Evolutionary conservation across 2,113 vertebrate species (phyloP), one percentile per base, ranked within the genome.

Genomic region (Hassar affinis): DNA sequence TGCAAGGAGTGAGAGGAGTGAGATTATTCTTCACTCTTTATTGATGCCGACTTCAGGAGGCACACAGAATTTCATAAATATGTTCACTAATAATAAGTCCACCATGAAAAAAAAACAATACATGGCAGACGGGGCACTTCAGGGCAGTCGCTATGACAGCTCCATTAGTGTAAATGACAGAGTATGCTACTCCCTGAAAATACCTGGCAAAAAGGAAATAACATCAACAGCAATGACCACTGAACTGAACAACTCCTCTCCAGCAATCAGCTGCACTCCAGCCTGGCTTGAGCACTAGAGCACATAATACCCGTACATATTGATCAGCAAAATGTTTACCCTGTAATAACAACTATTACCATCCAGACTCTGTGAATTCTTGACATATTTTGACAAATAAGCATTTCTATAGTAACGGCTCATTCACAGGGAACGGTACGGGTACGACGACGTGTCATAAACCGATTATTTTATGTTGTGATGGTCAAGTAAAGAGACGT

Each of bases 91-190:
- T 76, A 54, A 35, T 61, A 78, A 78, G 76, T 59, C 54, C 27
- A 38, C 6, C 1, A 20, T 15, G 35, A 12, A 42, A n/a, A 22
- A 77, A 20, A 35, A 54, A 86, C 79, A 84, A 78, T 87, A 85
- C 77, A 81, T 85, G 81, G 74, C 82, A 84, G 80, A 86, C 80
- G 76, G 81, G 78, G 49, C 52, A 52, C 83, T 86, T 64, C 47
- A 64, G 66, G 83, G 61, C 79, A 81, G 81, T 86, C 89, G 85
- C 79, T 54, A 9, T 92, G 92, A 93, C 92, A 91, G 91, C 90
- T 92, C 22, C 88, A 91, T 94, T 92, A 92, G 90, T 52, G 86
- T 78, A 92, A 92, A 93, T 93, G 86, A 91, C 88, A 91, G 90
- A 88, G 86, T 91, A 87, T 76, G 86, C 88, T 86, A 76, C 83